These are phyloP conservation scores for Bergia puertoricense DNA, from an alignment of 92 coral and sea anemone genomes.

Conservation along the genomic window DNA sequence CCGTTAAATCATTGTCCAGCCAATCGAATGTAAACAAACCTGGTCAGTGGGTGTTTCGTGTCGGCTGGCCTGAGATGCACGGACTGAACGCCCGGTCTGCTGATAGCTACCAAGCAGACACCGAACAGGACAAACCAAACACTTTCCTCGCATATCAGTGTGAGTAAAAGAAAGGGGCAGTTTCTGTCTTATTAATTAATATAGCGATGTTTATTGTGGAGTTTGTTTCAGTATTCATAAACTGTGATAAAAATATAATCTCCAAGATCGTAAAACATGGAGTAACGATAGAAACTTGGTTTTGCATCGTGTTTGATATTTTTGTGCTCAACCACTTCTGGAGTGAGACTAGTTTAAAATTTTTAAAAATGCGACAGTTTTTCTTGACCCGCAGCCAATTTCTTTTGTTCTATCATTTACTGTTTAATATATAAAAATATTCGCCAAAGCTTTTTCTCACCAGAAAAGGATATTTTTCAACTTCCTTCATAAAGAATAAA, in stretches of 20 bases:
- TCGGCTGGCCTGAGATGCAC: constrained; percentile 74
- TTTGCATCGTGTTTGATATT: no score
- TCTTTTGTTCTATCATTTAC: no score
- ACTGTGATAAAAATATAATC: no score
- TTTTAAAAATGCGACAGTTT: no score
- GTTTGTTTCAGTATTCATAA: neutral
- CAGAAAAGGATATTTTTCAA: no score
- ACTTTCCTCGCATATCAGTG: constrained; percentile 61
- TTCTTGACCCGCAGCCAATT: no score
- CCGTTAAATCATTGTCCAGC: constrained; percentile 46
- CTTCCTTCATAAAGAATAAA: neutral
- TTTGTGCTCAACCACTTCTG: no score
- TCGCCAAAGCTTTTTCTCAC: no score
- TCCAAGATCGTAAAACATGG: no score
- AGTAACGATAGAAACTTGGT: no score
- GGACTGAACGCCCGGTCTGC: constrained; percentile 66
- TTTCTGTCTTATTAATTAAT: neutral
- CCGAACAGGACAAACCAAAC: neutral
- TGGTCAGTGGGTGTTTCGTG: constrained; percentile 90
- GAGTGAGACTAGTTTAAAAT: no score
- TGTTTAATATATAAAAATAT: no score
- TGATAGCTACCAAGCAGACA: constrained; percentile 49
- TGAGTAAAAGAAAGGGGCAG: constrained; percentile 37
- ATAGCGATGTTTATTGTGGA: neutral
- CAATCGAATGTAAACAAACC: constrained; percentile 71